These are phyloP conservation scores for Drosophila chauvacae DNA, from an alignment of 1,140 invertebrate genomes.

Conservation along the genomic window DNA sequence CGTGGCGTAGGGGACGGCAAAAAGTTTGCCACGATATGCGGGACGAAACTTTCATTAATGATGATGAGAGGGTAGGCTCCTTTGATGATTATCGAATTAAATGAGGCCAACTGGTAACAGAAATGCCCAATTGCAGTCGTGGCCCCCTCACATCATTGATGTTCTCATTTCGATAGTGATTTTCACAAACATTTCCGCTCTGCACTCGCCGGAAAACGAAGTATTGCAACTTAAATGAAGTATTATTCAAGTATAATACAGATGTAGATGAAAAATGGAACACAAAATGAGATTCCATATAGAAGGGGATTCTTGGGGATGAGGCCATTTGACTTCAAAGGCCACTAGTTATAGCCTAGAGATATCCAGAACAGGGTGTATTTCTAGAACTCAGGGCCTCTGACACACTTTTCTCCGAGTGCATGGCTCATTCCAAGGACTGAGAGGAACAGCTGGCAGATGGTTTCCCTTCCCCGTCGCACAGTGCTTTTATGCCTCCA, in stretches of 20 bases:
- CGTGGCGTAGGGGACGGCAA: background rate
- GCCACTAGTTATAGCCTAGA: background rate
- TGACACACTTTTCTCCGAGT: background rate
- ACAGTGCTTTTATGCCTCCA: conserved; percentile 59
- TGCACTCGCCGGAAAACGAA: background rate
- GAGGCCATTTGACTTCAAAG: background rate
- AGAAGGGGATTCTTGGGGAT: background rate
- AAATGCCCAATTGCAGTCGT: conserved; percentile 20
- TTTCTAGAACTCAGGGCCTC: background rate
- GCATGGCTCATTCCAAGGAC: conserved; percentile 30
- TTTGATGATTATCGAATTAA: conserved; percentile 42
- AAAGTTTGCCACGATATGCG: conserved; percentile 4
- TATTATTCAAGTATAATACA: too few relatives aligned
- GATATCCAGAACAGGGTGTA: background rate
- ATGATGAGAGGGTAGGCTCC: background rate
- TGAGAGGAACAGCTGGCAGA: conserved; percentile 63
- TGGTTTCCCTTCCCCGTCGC: conserved; percentile 33
- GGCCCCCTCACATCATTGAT: conserved; percentile 54
- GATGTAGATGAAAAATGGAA: background rate
- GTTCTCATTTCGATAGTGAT: conserved; percentile 69
- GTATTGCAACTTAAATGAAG: background rate
- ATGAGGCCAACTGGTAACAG: conserved; percentile 5
- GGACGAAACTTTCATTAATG: conserved; percentile 32
- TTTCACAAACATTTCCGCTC: conserved; percentile 25
- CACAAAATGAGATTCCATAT: background rate